Evolutionary conservation across 2,113 vertebrate genomes (phyloP).

Genomic region (Istiophorus platypterus): DNA sequence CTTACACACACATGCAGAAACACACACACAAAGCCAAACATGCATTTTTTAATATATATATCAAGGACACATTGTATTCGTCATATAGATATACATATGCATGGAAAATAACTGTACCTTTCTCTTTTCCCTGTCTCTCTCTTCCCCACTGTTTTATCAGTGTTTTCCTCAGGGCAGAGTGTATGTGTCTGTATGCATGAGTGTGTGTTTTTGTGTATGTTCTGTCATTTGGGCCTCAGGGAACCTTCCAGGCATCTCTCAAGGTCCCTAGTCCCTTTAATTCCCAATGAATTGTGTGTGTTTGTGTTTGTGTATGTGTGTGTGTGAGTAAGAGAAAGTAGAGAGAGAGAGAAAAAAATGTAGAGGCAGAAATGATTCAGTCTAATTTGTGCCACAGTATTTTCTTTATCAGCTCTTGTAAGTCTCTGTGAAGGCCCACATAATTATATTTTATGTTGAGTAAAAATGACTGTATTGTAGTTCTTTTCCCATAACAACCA

Average conservation of each 20-base stretch:
- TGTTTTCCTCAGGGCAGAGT: slow-evolving; percentile 33
- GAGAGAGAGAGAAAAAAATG: neutral
- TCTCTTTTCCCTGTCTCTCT: neutral
- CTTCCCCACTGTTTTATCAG: slow-evolving; percentile 19
- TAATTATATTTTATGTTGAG: slow-evolving; percentile 67
- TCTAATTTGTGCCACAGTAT: slow-evolving; percentile 42
- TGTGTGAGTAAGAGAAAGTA: neutral
- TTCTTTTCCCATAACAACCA: slow-evolving; percentile 58
- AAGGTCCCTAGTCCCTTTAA: slow-evolving; percentile 44
- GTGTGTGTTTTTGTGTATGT: slow-evolving; percentile 16
- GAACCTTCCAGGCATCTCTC: slow-evolving; percentile 52
- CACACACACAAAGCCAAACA: slow-evolving; percentile 34
- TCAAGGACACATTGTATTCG: slow-evolving; percentile 32
- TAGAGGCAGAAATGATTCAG: slow-evolving; percentile 27
- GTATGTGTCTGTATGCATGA: slow-evolving; percentile 15
- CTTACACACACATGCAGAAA: slow-evolving; percentile 44
- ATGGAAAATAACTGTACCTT: slow-evolving; percentile 8
- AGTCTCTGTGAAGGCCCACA: slow-evolving; percentile 41
- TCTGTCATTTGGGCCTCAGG: slow-evolving; percentile 52
- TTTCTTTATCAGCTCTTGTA: slow-evolving; percentile 61
- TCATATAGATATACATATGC: slow-evolving; percentile 25
- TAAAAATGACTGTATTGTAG: slow-evolving; percentile 49
- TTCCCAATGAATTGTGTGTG: slow-evolving; percentile 35
- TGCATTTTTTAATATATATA: slow-evolving; percentile 20
- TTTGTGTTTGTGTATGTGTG: slow-evolving; percentile 12